Evolutionary conservation across 2,113 vertebrate species (phyloP), one percentile per base, ranked within the genome.

Genomic region (Carollia perspicillata): DNA sequence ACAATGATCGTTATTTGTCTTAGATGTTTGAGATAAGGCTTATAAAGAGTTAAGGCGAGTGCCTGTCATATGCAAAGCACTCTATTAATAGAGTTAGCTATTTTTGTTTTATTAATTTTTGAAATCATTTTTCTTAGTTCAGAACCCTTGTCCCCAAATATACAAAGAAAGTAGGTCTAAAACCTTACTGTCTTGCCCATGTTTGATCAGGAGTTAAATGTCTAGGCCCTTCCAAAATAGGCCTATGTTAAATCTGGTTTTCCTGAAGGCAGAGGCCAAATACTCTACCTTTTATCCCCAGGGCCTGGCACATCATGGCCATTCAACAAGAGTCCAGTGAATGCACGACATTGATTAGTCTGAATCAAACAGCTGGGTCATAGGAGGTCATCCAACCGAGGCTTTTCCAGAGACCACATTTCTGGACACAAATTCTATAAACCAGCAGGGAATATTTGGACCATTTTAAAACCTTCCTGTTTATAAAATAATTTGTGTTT

Each of bases 251-350:
- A 95, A 83, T n/a, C 26, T 53, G 47, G 28, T 53, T 78, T 95
- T 96, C 66, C 42, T 94, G 66, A 90, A 95, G 63, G 14, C 42
- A 85, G 33, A 90, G 42, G 30, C 13, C 55, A 88, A 92, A 83
- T 44, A 51, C 5, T 65, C 17, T 6, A 77, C n/a, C 20, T 90
- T 92, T 94, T 83, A 96, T 90, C 63, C n/a, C 8, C 18, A 75
- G 40, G 12, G 12, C 18, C 58, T 88, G 22, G 18, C 35, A 84
- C 30, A 89, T 60, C 17, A 33, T 37, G 79, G 69, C 22, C 84
- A 71, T 84, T 88, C 55, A 85, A 44, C 4, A 37, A 26, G 16
- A 74, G 20, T 80, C 83, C 87, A 23, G 51, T 94, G 60, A 87
- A 69, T 71, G 35, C 60, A 88, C 49, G n/a, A 9, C 44, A 63